phyloP scores from a whole-genome alignment of 2,113 vertebrate species.

The Nothocercus julius region DNA sequence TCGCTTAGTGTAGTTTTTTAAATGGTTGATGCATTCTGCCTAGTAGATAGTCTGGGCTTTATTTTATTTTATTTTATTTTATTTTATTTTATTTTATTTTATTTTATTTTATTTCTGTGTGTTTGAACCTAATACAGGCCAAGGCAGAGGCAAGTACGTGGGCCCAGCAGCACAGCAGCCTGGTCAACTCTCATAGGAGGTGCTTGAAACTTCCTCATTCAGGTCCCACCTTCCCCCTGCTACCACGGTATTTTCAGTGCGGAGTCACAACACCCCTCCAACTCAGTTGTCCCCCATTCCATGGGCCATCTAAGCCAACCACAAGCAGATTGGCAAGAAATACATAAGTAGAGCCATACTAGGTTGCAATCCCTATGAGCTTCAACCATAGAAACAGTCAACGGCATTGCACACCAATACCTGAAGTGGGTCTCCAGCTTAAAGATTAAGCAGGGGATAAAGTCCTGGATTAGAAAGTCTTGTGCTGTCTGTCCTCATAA shows the following conservation, averaged over 20 bases:
- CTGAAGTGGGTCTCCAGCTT: background rate
- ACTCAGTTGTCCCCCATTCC: background rate
- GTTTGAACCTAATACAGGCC: background rate
- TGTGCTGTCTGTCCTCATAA: background rate
- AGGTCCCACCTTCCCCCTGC: background rate
- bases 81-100: background rate
- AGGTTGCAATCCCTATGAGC: background rate
- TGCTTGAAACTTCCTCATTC: background rate
- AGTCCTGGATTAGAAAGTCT: background rate
- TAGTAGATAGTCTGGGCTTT: background rate
- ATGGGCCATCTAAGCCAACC: background rate
- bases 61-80: background rate
- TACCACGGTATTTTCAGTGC: background rate
- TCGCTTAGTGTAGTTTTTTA: background rate
- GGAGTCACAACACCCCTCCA: background rate
- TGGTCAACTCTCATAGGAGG: fast-evolving
- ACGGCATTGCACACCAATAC: background rate
- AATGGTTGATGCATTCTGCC: background rate
- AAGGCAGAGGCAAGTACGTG: background rate
- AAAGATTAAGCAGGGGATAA: background rate
- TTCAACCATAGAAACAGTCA: background rate
- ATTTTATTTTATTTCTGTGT: background rate
- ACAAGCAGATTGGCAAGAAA: background rate
- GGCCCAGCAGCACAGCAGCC: background rate
- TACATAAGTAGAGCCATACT: background rate